Evolutionary conservation across 2,113 vertebrate genomes (phyloP), one percentile per base, ranked within the genome.

Genomic region (Protobothrops flavoviridis): DNA sequence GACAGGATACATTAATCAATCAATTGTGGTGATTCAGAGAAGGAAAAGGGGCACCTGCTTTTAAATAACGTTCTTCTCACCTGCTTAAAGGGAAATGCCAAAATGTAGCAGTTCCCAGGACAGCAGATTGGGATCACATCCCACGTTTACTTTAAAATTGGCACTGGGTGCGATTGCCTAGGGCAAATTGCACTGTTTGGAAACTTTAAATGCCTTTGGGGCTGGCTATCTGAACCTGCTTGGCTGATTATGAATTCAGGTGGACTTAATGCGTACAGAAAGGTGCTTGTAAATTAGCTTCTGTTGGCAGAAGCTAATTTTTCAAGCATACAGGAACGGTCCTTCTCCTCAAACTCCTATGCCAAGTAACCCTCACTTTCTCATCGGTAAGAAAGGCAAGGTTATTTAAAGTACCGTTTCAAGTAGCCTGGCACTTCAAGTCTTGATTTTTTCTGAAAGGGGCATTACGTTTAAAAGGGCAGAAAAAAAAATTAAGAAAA

Each of bases 71-170:
- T 92, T 3, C 0, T 94, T 21, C 0, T 56, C 39, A 48, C 17
- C 33, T 23, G 43, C 74, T 53, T 90, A 81, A 95, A 93, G 93
- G 17, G 17, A 91, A 94, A 91, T 20, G 6, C 33, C 33, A 52
- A 87, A 52, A 45, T 4, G 0, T 26, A 2, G 74, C 17, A 81
- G 3, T 8, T 81, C 33, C n/a, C 74, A 81, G 74, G 33, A 33
- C 17, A 81, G 20, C n/a, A 21, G 74, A 43, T 56, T 13, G 15
- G 15, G 55, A 56, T 56, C 55, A 56, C 15, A 56, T 3, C 33
- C 74, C 17, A 39, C 0, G 2, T 39, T 81, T 43, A 15, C 69
- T 81, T 81, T 81, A 39, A 39, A 81, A 81, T 8, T 20, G 33
- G n/a, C 33, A 81, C n/a, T 39, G n/a, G 69, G 33, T 81, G 6